Conservation (phyloP, 2,888 invertebrate species). For the Heliconius aoede region DNA sequence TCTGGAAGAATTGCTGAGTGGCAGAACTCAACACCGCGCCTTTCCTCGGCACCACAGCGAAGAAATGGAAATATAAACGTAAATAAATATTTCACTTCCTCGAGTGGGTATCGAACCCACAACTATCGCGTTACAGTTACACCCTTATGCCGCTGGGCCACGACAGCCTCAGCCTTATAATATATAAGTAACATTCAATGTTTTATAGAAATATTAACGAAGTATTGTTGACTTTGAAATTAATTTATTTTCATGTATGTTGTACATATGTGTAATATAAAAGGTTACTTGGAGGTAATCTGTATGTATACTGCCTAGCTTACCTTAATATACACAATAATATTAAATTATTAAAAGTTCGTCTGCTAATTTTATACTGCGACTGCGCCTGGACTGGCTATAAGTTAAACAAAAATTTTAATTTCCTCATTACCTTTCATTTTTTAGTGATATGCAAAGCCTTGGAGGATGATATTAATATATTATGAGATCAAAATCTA, state of each 20-base stretch:
- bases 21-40: no score
- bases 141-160: no score
- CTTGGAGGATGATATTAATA: neutral
- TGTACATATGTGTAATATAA: neutral
- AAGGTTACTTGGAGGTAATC: neutral
- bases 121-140: no score
- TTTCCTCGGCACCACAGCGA: no score
- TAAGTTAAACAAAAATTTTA: neutral
- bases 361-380: no score
- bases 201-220: neutral
- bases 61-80: no score
- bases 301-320: neutral
- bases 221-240: neutral
- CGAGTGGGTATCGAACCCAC: no score
- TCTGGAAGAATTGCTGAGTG: no score
- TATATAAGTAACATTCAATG: conserved; percentile 14
- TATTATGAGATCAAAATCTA: neutral
- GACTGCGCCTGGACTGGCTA: neutral
- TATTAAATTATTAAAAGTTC: neutral
- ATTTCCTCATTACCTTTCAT: neutral
- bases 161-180: no score
- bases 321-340: neutral
- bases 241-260: neutral
- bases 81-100: no score
- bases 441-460: neutral